A percentile compares a stretch with the other conserved stretches of the same genome.
Conservation (phyloP, 1,140 invertebrate species). For the Drosophila fuyamai region DNA sequence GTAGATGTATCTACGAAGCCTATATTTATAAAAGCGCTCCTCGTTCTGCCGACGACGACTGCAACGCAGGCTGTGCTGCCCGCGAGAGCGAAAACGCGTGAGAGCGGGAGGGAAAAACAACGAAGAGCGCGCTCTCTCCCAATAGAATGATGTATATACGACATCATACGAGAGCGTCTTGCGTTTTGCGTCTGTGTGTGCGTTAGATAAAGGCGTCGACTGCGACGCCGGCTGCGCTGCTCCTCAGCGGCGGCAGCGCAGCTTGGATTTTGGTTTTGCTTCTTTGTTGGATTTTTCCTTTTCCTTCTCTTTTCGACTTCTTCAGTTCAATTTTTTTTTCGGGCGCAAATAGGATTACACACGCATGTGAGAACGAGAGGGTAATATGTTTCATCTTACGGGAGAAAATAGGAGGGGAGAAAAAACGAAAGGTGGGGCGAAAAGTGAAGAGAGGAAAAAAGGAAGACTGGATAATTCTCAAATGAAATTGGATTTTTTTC, state of each 20-base stretch:
- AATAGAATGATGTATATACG: too few relatives aligned
- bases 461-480: too few relatives aligned
- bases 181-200: conserved; percentile 49
- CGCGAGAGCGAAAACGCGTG: conserved; percentile 37
- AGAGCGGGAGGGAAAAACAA: conserved; percentile 1
- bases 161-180: background rate
- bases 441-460: too few relatives aligned
- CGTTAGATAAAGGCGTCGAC: conserved; percentile 70
- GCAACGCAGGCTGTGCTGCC: conserved; percentile 3
- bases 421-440: background rate
- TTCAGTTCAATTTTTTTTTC: conserved; percentile 55
- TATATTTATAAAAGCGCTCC: conserved; percentile 79
- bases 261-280: conserved; percentile 37
- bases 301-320: conserved; percentile 9
- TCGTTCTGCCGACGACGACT: conserved; percentile 11
- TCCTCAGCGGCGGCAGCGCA: conserved; percentile 46
- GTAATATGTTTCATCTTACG: conserved; percentile 26
- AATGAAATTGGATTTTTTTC: too few relatives aligned
- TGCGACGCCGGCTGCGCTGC: conserved; percentile 37
- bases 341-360: conserved; percentile 76
- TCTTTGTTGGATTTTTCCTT: conserved; percentile 75
- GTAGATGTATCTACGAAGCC: conserved; percentile 66
- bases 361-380: conserved; percentile 40
- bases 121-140: too few relatives aligned
- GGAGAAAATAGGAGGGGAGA: conserved; percentile 6